Conservation (phyloP, 2,113 vertebrate species). For the Picathartes gymnocephalus region DNA sequence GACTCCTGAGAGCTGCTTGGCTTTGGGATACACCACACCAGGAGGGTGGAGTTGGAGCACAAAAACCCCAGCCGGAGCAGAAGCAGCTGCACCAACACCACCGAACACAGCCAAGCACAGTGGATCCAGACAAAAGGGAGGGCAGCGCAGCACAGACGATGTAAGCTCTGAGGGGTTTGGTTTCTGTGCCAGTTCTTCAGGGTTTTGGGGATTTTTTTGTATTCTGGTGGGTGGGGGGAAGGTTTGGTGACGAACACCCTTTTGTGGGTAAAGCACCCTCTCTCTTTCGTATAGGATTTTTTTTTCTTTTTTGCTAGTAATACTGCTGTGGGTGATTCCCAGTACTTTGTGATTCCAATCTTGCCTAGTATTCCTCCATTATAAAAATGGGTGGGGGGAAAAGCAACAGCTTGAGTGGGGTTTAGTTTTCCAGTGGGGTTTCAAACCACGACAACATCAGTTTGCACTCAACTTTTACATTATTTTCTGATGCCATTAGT, state of each 20-base stretch:
- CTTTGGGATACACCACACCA: not conserved
- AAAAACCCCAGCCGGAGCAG: not conserved
- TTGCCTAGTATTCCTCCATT: not conserved
- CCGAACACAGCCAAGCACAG: not conserved
- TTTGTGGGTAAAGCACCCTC: not conserved
- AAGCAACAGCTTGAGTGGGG: not conserved
- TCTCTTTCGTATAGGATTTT: not conserved
- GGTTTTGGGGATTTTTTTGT: not conserved
- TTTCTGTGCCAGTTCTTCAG: not conserved
- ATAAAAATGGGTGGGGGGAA: not conserved
- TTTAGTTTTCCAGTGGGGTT: not conserved
- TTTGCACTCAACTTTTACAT: not conserved
- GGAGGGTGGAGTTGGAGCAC: not conserved
- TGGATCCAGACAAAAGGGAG: not conserved
- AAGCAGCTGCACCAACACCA: not conserved
- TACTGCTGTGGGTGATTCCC: not conserved
- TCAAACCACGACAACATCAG: not conserved
- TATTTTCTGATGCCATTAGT: not conserved
- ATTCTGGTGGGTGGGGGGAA: not conserved
- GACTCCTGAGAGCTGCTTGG: not conserved
- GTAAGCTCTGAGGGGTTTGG: not conserved
- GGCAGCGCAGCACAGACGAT: not conserved
- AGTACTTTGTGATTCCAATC: not conserved
- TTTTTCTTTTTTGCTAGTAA: not conserved
- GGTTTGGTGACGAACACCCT: accelerated